Percentiles rank a stretch among this genome's conserved stretches.
Conservation (phyloP, 2,797 vertebrate species). For the Myotis planiceps region DNA sequence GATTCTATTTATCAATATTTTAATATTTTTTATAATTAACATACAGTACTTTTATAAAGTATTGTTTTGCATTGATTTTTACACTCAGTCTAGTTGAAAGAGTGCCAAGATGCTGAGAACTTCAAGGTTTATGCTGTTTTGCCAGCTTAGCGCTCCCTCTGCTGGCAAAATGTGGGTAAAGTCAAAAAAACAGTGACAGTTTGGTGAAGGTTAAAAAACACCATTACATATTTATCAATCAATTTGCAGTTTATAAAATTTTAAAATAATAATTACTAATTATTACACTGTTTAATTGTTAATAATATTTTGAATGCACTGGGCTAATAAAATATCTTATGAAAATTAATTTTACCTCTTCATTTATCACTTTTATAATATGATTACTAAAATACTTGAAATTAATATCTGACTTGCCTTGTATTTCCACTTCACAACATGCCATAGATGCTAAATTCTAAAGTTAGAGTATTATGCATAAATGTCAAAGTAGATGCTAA, state of each 20-base stretch:
- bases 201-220: neutral
- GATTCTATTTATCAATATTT: neutral
- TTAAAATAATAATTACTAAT: neutral
- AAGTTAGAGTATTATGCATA: neutral
- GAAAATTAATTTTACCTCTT: neutral
- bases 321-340: neutral
- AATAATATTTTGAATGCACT: neutral
- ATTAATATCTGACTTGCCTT: neutral
- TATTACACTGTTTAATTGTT: neutral
- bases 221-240: neutral
- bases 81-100: neutral
- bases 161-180: constrained; percentile 1
- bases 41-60: neutral
- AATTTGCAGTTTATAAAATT: neutral
- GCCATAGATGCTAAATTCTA: neutral
- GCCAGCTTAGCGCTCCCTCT: constrained; percentile 60
- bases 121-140: neutral
- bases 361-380: neutral
- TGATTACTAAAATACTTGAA: neutral
- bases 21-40: neutral
- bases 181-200: neutral
- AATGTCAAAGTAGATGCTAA: neutral
- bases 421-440: neutral
- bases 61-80: neutral
- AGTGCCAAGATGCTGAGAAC: neutral